phyloP scores from a whole-genome alignment of 1,140 invertebrate species.

The Tetramorium alpestre region DNA sequence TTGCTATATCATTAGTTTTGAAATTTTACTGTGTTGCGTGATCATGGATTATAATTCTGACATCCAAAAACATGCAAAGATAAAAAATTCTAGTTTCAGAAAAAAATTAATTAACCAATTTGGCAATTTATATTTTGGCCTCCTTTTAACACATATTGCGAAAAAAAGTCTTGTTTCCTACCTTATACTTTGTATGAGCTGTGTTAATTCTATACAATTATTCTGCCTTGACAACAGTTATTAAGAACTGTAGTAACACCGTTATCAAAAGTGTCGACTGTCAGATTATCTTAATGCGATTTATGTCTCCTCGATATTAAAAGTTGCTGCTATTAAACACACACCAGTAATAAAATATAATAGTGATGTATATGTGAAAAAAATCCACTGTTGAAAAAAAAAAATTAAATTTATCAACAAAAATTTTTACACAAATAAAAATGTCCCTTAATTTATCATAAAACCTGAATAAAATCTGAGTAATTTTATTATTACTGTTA shows the following conservation, averaged over 20 bases:
- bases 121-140: not conserved
- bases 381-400: not conserved
- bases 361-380: not conserved
- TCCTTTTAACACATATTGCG: not conserved
- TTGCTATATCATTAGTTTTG: not conserved
- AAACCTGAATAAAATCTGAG: not conserved
- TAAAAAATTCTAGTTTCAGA: not conserved
- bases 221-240: not conserved
- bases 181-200: not conserved
- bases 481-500: constrained; percentile 10
- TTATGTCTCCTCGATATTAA: not conserved
- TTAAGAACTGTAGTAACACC: not conserved
- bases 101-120: not conserved
- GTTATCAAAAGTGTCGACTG: not conserved
- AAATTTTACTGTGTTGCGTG: not conserved
- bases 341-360: not conserved
- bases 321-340: not conserved
- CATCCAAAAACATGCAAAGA: not conserved
- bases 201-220: constrained; percentile 1
- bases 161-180: not conserved
- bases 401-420: not conserved
- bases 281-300: not conserved
- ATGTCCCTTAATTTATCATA: not conserved
- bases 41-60: not conserved
- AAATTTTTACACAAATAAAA: constrained; percentile 5